These are phyloP conservation scores for Lutraria lutraria DNA, from an alignment of 2,888 invertebrate species.

Conservation along the genomic window DNA sequence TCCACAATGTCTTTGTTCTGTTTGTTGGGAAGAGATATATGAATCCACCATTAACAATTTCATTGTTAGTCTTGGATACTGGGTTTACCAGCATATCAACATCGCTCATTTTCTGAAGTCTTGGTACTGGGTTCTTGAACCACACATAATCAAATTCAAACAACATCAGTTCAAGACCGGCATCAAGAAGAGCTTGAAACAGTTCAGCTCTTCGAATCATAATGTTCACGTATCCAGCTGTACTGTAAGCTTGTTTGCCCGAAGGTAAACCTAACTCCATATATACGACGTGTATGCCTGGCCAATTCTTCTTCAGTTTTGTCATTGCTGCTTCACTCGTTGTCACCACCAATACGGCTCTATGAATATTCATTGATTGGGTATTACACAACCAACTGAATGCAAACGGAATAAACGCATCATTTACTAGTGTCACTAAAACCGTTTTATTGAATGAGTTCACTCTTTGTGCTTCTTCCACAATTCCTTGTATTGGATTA, in stretches of 20 bases:
- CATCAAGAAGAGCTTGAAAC: slow-evolving; percentile 63
- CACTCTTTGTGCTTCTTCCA: slow-evolving; percentile 35
- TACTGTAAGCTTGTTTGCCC: slow-evolving; percentile 74
- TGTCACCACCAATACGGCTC: slow-evolving; percentile 75
- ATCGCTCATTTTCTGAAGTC: slow-evolving; percentile 50
- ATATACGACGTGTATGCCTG: slow-evolving; percentile 67
- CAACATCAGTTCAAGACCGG: slow-evolving; percentile 70
- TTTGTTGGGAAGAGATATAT: slow-evolving; percentile 71
- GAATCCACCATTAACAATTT: slow-evolving; percentile 73
- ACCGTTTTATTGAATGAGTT: slow-evolving; percentile 60
- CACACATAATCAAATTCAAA: slow-evolving; percentile 80
- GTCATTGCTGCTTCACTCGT: slow-evolving; percentile 69
- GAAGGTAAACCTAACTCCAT: slow-evolving; percentile 55
- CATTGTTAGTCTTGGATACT: slow-evolving; percentile 50
- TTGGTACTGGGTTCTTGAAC: slow-evolving; percentile 74
- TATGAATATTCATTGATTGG: slow-evolving; percentile 72
- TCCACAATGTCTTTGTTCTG: slow-evolving; percentile 69
- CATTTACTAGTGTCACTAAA: slow-evolving; percentile 73
- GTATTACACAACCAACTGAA: slow-evolving; percentile 79
- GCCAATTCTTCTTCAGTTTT: slow-evolving; percentile 73
- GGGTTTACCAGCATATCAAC: slow-evolving; percentile 72
- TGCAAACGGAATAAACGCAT: slow-evolving; percentile 76
- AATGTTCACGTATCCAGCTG: slow-evolving; percentile 75
- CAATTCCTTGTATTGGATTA: neutral
- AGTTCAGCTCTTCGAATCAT: slow-evolving; percentile 75